phyloP scores from a whole-genome alignment of 92 coral and sea anemone genomes.

The Meandrina meandrites region DNA sequence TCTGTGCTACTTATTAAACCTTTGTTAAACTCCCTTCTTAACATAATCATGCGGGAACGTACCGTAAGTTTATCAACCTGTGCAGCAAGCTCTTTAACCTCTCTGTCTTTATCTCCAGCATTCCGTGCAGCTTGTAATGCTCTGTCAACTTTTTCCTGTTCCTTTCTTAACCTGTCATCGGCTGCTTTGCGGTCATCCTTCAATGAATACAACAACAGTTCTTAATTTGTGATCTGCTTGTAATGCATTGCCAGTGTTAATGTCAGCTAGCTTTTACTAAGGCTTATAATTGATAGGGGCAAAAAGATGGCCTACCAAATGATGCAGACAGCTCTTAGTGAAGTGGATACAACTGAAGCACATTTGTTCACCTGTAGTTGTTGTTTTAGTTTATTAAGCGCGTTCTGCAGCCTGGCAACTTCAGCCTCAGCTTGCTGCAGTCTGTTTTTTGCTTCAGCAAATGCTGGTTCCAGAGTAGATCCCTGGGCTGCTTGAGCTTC shows the following conservation, averaged over 20 bases:
- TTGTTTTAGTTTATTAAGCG: conserved; percentile 75
- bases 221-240: too few relatives aligned
- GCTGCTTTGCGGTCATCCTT: conserved; percentile 93
- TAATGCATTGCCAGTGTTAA: too few relatives aligned
- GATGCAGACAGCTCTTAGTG: too few relatives aligned
- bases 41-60: not conserved
- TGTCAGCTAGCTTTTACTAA: too few relatives aligned
- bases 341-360: not conserved
- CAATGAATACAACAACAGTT: not conserved
- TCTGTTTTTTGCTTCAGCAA: conserved; percentile 83
- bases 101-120: conserved; percentile 77
- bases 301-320: not conserved
- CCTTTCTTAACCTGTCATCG: conserved; percentile 76
- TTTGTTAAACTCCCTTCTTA: too few relatives aligned
- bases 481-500: conserved; percentile 76
- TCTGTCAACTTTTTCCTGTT: conserved; percentile 82
- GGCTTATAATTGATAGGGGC: not conserved
- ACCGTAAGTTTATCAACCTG: conserved; percentile 83
- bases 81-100: conserved; percentile 73
- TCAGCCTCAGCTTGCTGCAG: conserved; percentile 77
- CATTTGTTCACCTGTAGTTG: conserved; percentile 78
- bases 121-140: conserved; percentile 90
- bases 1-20: too few relatives aligned
- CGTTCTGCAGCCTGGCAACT: conserved; percentile 72
- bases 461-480: conserved; percentile 56